These are phyloP conservation scores for Arvicanthis niloticus DNA, from an alignment of 2,113 vertebrate species.

Conservation along the genomic window DNA sequence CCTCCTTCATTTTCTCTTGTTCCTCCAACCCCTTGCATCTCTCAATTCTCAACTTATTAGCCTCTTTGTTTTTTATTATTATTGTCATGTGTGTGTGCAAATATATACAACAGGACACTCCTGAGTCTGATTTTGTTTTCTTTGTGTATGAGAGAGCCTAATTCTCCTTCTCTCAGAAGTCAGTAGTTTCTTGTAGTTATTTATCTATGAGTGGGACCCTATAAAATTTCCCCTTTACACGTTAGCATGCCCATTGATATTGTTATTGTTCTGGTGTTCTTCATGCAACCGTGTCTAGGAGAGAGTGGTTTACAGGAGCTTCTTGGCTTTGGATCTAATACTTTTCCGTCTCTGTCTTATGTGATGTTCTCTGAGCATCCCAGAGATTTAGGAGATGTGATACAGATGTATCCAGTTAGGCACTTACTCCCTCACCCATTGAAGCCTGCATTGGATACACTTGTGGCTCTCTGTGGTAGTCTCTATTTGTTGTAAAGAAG, in stretches of 20 bases:
- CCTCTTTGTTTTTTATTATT: neutral
- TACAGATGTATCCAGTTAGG: neutral
- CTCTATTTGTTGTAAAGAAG: too few species aligned
- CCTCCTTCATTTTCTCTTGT: neutral
- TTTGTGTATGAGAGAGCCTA: neutral
- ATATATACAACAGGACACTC: neutral
- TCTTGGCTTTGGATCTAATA: neutral
- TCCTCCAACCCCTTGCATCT: too few species aligned
- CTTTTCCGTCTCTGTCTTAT: neutral
- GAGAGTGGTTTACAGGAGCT: neutral
- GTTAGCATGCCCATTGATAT: neutral
- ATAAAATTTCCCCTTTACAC: neutral
- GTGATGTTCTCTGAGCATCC: neutral
- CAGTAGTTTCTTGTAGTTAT: neutral
- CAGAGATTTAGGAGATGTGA: neutral
- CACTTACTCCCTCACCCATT: neutral
- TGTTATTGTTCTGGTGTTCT: neutral
- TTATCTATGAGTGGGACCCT: neutral
- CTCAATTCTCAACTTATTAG: neutral
- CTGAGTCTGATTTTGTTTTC: neutral
- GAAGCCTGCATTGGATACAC: neutral
- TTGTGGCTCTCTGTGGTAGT: neutral
- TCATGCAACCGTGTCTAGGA: neutral
- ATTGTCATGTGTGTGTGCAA: neutral
- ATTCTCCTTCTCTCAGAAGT: neutral